phyloP scores from a whole-genome alignment of 2,113 vertebrate genomes.

The Nesoenas mayeri region DNA sequence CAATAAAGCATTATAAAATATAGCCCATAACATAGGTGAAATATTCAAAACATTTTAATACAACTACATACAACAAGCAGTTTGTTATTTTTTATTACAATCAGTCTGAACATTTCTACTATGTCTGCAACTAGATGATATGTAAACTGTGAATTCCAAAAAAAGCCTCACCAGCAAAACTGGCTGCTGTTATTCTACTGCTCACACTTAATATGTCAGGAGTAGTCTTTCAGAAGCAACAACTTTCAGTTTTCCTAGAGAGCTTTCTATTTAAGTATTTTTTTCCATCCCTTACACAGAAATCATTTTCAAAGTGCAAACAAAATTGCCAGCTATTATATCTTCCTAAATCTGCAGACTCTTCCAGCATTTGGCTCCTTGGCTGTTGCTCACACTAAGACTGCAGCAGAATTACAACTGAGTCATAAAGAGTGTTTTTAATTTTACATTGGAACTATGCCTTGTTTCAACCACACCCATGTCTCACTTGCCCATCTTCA shows the following conservation, averaged over 20 bases:
- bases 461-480: background rate
- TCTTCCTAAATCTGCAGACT: background rate
- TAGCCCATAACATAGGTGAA: fast-evolving
- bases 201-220: background rate
- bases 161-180: background rate
- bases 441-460: background rate
- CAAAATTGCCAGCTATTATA: background rate
- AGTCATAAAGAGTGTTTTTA: background rate
- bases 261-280: background rate
- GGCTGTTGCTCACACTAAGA: background rate
- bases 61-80: background rate
- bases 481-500: background rate
- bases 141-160: fast-evolving
- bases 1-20: background rate
- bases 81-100: background rate
- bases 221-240: background rate
- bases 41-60: background rate
- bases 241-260: background rate
- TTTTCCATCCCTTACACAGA: background rate
- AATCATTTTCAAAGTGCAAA: background rate
- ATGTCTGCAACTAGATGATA: background rate
- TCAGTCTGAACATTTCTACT: background rate
- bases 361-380: background rate
- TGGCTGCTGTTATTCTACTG: background rate
- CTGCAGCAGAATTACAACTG: background rate